Evolutionary conservation across 2,888 invertebrate genomes (phyloP).

Genomic region (Coenonympha glycerion): DNA sequence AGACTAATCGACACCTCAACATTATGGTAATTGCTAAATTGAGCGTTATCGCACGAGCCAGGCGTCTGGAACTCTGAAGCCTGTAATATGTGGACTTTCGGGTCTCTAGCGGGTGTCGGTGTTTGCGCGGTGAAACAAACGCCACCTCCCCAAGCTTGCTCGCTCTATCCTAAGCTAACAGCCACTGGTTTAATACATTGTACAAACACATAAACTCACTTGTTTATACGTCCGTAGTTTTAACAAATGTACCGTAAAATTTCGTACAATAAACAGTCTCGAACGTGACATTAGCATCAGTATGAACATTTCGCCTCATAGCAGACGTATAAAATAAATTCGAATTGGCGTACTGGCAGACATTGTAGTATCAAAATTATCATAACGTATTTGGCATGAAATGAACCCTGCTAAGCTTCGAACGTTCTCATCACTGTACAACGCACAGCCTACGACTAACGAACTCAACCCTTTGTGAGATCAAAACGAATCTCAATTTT

Average conservation of each 20-base stretch:
- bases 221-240: conserved; percentile 32
- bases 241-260: conserved; percentile 40
- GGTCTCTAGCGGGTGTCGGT: conserved; percentile 32
- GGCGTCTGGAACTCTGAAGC: conserved; percentile 37
- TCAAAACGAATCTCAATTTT: neutral
- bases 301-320: conserved; percentile 38
- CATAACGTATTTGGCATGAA: conserved; percentile 54
- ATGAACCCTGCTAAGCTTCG: conserved; percentile 28
- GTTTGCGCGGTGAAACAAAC: conserved; percentile 41
- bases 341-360: conserved; percentile 45
- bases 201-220: conserved; percentile 31
- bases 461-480: conserved; percentile 2
- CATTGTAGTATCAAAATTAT: conserved; percentile 54
- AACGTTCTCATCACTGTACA: conserved; percentile 5
- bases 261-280: conserved; percentile 49
- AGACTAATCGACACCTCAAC: conserved; percentile 54
- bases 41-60: conserved; percentile 52
- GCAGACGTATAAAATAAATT: conserved; percentile 62
- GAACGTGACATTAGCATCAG: conserved; percentile 46
- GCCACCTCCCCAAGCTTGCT: conserved; percentile 36
- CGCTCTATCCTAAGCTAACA: conserved; percentile 47
- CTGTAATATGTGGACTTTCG: conserved; percentile 36
- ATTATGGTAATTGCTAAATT: conserved; percentile 53
- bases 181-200: conserved; percentile 31
- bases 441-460: conserved; percentile 2